Conservation (phyloP, 2,113 vertebrate species). For the Crotalus tigris region DNA sequence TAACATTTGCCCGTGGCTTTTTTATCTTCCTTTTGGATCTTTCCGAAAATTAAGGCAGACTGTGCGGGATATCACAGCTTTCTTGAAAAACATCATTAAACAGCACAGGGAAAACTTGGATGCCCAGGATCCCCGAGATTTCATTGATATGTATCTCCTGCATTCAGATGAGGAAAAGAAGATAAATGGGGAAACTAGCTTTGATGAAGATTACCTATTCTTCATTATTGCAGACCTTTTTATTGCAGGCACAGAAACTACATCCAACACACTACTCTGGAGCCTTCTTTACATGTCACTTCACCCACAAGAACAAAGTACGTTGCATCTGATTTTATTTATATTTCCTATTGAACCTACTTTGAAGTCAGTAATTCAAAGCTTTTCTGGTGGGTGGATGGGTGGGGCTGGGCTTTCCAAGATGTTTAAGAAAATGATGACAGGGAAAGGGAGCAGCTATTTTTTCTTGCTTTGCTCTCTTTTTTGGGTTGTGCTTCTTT, state of each 20-base stretch:
- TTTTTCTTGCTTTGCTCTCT: not conserved
- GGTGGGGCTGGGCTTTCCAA: not conserved
- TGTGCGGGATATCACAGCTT: slow-evolving; percentile 82
- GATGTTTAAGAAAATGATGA: not conserved
- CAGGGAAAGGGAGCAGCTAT: not conserved
- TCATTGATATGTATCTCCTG: slow-evolving; percentile 92
- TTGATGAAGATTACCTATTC: slow-evolving; percentile 91
- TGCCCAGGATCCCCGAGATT: slow-evolving; percentile 81
- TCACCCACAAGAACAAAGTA: slow-evolving; percentile 88
- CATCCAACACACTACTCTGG: slow-evolving; percentile 93
- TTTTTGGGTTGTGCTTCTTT: not conserved
- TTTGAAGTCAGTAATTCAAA: not conserved
- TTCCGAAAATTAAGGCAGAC: slow-evolving; percentile 84
- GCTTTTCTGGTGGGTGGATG: not conserved
- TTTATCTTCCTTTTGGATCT: slow-evolving; percentile 86
- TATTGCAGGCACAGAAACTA: slow-evolving; percentile 94
- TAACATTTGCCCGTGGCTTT: slow-evolving; percentile 86
- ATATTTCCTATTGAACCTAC: not conserved
- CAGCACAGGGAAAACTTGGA: slow-evolving; percentile 82
- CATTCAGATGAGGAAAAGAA: slow-evolving; percentile 75
- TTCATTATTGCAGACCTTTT: slow-evolving; percentile 95
- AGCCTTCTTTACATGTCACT: slow-evolving; percentile 89
- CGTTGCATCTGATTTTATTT: not conserved
- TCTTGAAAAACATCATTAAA: slow-evolving; percentile 86
- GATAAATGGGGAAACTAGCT: slow-evolving; percentile 72